Evolutionary conservation across 2,113 vertebrate species (phyloP).

Genomic region (Festucalex cinctus): DNA sequence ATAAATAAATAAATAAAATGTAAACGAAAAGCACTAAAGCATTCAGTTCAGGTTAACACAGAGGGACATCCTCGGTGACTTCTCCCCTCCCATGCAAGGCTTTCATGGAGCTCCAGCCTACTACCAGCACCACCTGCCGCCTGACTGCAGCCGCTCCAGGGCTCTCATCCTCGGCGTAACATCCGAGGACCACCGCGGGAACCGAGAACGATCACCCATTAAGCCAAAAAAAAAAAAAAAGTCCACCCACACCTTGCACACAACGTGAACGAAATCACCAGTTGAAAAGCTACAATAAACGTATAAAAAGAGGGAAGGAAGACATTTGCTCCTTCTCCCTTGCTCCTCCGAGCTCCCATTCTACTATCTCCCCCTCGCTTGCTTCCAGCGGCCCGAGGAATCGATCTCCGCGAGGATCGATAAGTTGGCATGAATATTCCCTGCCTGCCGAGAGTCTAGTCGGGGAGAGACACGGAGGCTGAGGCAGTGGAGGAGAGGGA

Average conservation of each 20-base stretch:
- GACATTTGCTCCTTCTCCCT: constrained; percentile 14
- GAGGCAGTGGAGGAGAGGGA: constrained; percentile 66
- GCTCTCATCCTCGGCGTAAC: constrained; percentile 36
- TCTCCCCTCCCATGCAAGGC: constrained; percentile 61
- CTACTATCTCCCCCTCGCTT: constrained; percentile 72
- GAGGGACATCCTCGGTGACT: constrained; percentile 23
- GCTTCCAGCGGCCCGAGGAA: constrained; percentile 74
- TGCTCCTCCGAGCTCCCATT: constrained; percentile 53
- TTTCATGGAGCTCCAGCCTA: constrained; percentile 66
- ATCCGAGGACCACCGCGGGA: constrained; percentile 33
- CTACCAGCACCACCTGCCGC: constrained; percentile 64
- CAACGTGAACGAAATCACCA: constrained; percentile 3
- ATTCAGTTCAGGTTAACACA: background rate
- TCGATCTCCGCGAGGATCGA: constrained; percentile 81
- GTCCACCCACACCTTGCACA: background rate
- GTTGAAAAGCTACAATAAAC: constrained; percentile 14
- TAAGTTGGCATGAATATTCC: constrained; percentile 84
- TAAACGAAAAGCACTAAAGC: background rate
- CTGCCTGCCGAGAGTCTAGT: constrained; percentile 78
- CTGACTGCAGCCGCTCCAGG: constrained; percentile 28
- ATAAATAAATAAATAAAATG: background rate
- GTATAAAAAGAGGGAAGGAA: constrained; percentile 17
- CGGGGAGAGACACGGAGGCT: constrained; percentile 76
- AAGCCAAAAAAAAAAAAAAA: too few species aligned
- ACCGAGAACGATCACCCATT: background rate